Percentiles rank a stretch among this genome's conserved stretches.
phyloP scores from a whole-genome alignment of 2,888 invertebrate genomes.

The Aproaerema taeniolella region DNA sequence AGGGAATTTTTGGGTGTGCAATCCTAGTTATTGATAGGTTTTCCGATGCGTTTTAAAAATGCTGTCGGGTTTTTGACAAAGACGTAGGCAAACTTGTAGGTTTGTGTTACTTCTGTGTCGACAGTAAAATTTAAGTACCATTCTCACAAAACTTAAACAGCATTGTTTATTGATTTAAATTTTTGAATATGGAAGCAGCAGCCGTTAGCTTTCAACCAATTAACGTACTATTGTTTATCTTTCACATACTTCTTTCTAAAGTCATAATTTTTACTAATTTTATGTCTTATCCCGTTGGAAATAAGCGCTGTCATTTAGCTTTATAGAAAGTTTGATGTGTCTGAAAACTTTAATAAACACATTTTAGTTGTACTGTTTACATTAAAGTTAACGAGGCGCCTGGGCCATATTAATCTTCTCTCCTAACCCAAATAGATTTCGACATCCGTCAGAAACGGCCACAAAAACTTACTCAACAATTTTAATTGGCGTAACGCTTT shows the following conservation, averaged over 20 bases:
- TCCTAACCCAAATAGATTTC: slow-evolving; percentile 59
- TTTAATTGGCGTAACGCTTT: slow-evolving; percentile 71
- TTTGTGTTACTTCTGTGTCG: no score
- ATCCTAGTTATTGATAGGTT: no score
- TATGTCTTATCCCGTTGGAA: no score
- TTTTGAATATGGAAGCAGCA: slow-evolving; percentile 25
- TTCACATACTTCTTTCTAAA: no score
- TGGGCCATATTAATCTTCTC: slow-evolving; percentile 61
- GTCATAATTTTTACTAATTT: no score
- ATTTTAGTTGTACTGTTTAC: slow-evolving; percentile 57
- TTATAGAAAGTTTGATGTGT: slow-evolving; percentile 42
- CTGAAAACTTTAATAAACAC: slow-evolving; percentile 61
- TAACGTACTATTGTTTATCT: slow-evolving; percentile 52
- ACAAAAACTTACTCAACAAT: slow-evolving; percentile 69
- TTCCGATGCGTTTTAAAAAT: no score
- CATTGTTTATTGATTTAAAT: slow-evolving; percentile 7
- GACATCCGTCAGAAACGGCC: slow-evolving; percentile 53
- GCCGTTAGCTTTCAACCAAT: slow-evolving; percentile 42
- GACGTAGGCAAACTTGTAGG: no score
- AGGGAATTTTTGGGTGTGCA: no score
- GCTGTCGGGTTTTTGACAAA: no score
- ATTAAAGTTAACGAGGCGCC: slow-evolving; percentile 47
- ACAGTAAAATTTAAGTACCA: no score
- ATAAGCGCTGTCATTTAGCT: slow-evolving; percentile 41
- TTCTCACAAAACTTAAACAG: not conserved